phyloP scores from a whole-genome alignment of 2,888 invertebrate species.

The Idaea straminata region DNA sequence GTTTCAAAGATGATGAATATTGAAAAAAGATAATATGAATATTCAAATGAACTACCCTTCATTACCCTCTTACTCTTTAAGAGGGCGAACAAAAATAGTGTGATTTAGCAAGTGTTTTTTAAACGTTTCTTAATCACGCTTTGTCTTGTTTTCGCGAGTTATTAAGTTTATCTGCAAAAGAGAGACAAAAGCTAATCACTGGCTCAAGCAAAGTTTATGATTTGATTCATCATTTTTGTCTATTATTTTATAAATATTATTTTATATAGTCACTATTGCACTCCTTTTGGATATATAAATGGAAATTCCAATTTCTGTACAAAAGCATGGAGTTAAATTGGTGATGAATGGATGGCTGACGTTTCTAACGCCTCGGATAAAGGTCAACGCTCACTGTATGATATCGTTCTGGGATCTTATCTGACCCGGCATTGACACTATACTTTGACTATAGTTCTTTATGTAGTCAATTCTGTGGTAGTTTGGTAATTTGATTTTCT shows the following conservation, averaged over 20 bases:
- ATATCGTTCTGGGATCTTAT: not conserved
- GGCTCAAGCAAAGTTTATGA: not conserved
- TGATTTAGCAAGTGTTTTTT: too few relatives aligned
- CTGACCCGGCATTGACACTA: not conserved
- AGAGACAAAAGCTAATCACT: not conserved
- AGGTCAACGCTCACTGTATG: not conserved
- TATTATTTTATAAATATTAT: slow-evolving; percentile 30
- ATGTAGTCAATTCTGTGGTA: not conserved
- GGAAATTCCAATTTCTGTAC: slow-evolving; percentile 73
- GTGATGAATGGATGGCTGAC: slow-evolving; percentile 63
- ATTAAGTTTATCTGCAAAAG: not conserved
- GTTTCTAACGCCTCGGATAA: slow-evolving; percentile 72
- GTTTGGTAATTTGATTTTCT: not conserved
- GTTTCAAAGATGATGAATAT: slow-evolving; percentile 53
- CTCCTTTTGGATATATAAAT: slow-evolving; percentile 40
- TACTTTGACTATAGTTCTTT: not conserved
- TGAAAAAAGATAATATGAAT: not conserved
- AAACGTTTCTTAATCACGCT: not conserved
- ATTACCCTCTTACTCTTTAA: too few relatives aligned
- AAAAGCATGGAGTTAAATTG: slow-evolving; percentile 71
- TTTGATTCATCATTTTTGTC: slow-evolving; percentile 53
- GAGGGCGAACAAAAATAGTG: too few relatives aligned
- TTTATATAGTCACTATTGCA: slow-evolving; percentile 47
- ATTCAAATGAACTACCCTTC: too few relatives aligned
- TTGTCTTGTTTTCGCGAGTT: not conserved